These are phyloP conservation scores for Sapayoa aenigma DNA, from an alignment of 2,113 vertebrate genomes.

Conservation along the genomic window DNA sequence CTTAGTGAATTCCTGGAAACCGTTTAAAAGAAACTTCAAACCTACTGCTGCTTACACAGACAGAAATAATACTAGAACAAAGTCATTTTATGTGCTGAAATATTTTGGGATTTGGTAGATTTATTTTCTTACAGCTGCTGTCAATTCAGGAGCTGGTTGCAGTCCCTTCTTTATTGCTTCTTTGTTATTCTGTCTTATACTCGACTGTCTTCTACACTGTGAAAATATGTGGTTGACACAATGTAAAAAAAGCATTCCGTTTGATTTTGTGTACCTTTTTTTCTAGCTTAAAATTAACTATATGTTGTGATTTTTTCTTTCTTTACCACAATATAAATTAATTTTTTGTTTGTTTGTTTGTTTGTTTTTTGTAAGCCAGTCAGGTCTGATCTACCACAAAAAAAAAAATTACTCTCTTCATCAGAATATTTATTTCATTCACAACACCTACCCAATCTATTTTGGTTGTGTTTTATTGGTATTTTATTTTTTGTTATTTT, in stretches of 20 bases:
- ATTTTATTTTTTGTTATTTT: not conserved
- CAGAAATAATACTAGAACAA: not conserved
- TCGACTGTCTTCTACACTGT: not conserved
- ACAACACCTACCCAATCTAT: rapidly evolving
- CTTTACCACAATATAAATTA: not conserved
- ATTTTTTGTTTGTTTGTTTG: not conserved
- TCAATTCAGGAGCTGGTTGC: not conserved
- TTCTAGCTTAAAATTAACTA: not conserved
- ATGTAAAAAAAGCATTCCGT: rapidly evolving
- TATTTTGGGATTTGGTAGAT: not conserved
- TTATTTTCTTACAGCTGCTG: not conserved
- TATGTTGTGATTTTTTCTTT: not conserved
- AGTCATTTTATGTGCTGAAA: not conserved
- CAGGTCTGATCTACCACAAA: not conserved
- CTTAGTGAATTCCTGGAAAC: not conserved
- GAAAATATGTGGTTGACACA: not conserved
- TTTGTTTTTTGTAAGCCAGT: not conserved
- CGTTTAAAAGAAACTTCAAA: not conserved
- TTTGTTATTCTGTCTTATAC: not conserved
- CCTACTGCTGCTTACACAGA: not conserved
- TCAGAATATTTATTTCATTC: not conserved
- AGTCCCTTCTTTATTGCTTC: not conserved
- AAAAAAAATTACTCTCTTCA: not conserved
- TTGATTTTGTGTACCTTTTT: rapidly evolving
- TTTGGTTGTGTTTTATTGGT: rapidly evolving